These are phyloP conservation scores for Meteorus sp. DNA, from an alignment of 1,140 invertebrate species.

Conservation along the genomic window DNA sequence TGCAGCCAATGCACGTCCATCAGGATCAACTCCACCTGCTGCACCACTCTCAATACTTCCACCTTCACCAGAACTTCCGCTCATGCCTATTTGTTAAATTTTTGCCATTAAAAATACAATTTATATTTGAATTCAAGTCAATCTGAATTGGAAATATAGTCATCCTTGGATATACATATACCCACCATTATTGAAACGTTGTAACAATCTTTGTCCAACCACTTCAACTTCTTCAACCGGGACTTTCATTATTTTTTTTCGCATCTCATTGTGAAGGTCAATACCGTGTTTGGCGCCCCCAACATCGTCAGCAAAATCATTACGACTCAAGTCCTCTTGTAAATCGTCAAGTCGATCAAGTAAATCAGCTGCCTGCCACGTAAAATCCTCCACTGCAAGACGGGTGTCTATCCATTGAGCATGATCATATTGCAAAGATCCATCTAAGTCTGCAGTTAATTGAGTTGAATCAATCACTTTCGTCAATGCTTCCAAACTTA, in stretches of 20 bases:
- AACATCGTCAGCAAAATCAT: slow-evolving; percentile 91
- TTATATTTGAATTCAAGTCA: too few species aligned
- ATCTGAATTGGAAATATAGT: slow-evolving; percentile 16
- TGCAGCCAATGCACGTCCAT: slow-evolving; percentile 66
- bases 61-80: slow-evolving; percentile 44
- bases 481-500: slow-evolving; percentile 89
- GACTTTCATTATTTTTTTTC: slow-evolving; percentile 89
- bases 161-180: slow-evolving; percentile 9
- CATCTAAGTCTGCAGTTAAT: slow-evolving; percentile 91
- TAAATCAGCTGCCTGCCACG: slow-evolving; percentile 91
- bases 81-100: slow-evolving; percentile 40
- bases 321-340: slow-evolving; percentile 86
- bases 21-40: slow-evolving; percentile 70
- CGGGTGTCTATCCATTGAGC: slow-evolving; percentile 94
- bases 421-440: slow-evolving; percentile 92
- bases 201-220: slow-evolving; percentile 69
- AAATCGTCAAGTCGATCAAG: slow-evolving; percentile 88
- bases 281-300: slow-evolving; percentile 85
- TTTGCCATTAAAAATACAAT: slow-evolving; percentile 12
- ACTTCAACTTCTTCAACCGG: slow-evolving; percentile 90
- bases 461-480: slow-evolving; percentile 92
- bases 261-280: slow-evolving; percentile 92
- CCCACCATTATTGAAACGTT: slow-evolving; percentile 60
- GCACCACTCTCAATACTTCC: slow-evolving; percentile 63
- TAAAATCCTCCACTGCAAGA: slow-evolving; percentile 91